A percentile compares a stretch with the other conserved stretches of the same genome.
Evolutionary conservation across 2,797 vertebrate species (phyloP).

Genomic region (Parambassis ranga): DNA sequence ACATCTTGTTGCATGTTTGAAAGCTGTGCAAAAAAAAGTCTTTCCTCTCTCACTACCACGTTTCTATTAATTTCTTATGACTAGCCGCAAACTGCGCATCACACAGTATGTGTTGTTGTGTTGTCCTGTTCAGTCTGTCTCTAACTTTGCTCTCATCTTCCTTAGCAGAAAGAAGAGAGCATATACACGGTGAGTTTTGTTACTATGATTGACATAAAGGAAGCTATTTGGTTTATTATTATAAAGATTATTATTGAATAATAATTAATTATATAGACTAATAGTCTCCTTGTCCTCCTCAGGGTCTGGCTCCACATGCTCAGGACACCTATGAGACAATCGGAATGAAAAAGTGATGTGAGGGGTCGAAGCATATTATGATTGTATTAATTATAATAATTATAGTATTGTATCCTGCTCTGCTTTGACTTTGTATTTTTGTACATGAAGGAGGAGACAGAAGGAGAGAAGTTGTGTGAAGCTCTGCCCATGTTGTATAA

Average conservation of each 20-base stretch:
- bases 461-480: constrained; percentile 19
- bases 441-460: not conserved
- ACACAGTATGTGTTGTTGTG: not conserved
- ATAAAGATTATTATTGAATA: too few relatives aligned
- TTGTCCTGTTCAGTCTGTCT: accelerated
- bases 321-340: constrained; percentile 79
- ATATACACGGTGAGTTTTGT: constrained; percentile 67
- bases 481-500: not conserved
- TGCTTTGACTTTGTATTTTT: not conserved
- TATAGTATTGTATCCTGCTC: not conserved
- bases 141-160: constrained; percentile 10
- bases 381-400: too few relatives aligned
- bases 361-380: too few relatives aligned
- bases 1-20: too few relatives aligned
- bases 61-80: constrained; percentile 22
- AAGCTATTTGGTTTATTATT: not conserved
- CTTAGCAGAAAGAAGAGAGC: constrained; percentile 54
- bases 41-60: too few relatives aligned
- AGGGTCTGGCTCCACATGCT: constrained; percentile 72
- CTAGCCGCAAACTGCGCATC: not conserved
- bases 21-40: too few relatives aligned
- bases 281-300: not conserved
- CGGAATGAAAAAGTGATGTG: constrained; percentile 56
- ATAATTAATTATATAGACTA: not conserved
- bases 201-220: too few relatives aligned